phyloP scores from a whole-genome alignment of 1,140 invertebrate species.

The Scylla paramamosain region DNA sequence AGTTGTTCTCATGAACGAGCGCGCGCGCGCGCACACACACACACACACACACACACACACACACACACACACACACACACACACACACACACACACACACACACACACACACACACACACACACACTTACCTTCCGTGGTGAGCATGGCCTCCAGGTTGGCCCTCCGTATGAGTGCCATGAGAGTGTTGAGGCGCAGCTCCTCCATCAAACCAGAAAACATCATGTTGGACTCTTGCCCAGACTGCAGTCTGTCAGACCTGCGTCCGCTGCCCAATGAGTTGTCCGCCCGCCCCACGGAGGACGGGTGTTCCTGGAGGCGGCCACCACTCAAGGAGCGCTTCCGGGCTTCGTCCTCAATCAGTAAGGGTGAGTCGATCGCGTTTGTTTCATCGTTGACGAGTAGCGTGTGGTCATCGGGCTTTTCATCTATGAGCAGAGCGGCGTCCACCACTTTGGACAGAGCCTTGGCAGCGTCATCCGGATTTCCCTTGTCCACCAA shows the following conservation, averaged over 20 bases:
- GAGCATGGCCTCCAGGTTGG: constrained; percentile 72
- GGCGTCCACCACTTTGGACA: constrained; percentile 60
- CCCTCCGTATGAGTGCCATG: constrained; percentile 60
- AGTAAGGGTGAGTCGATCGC: constrained; percentile 46
- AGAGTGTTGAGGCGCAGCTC: constrained; percentile 58
- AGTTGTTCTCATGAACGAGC: too few species aligned
- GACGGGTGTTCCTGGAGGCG: constrained; percentile 53
- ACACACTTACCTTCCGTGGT: constrained; percentile 67
- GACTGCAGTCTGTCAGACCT: constrained; percentile 30
- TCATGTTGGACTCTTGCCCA: constrained; percentile 69
- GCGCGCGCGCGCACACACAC: too few species aligned
- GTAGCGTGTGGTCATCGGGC: not conserved
- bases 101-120: constrained; percentile 4
- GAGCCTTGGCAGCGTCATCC: constrained; percentile 54
- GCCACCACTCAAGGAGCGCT: constrained; percentile 31
- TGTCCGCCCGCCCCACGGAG: constrained; percentile 18
- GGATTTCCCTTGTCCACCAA: constrained; percentile 60
- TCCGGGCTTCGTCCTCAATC: constrained; percentile 4
- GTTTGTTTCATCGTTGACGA: constrained; percentile 24
- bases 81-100: too few species aligned
- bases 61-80: too few species aligned
- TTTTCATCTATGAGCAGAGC: constrained; percentile 38
- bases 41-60: too few species aligned
- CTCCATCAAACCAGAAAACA: constrained; percentile 67
- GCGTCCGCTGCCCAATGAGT: not conserved